Base-by-base conservation (phyloP, 2,113 vertebrate genomes). In the Misgurnus mizolepis region DNA sequence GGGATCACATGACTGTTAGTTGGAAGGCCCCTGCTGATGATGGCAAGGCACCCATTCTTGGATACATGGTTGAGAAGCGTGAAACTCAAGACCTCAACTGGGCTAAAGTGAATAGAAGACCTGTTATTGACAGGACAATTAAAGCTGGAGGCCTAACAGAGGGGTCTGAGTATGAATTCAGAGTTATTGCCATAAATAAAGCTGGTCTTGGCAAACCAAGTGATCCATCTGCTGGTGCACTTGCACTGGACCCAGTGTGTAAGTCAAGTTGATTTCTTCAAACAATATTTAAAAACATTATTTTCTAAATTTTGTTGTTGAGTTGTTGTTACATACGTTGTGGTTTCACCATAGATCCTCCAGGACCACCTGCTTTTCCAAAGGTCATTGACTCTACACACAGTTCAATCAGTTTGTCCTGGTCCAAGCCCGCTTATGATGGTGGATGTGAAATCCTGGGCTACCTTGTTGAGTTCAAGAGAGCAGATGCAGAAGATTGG, bases 191-290 rank as follows among this genome's bases (percentile, higher is more conserved):
- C 0, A 65, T 98, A 67, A 99, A 99, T 89, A 99, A 99, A 87
- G 98, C 98, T 0, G 98, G 98, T 85, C 92, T 94, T 66, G 97
- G 98, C 80, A 98, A 99, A 91, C 97, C 98, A 76, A 99, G 98
- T 0, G 95, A 95, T 50, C 90, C 96, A 4, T 98, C 97, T 78
- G 95, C 92, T 56, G 95, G 95, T 12, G 95, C 88, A 22, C 91
- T 95, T 86, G 97, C 97, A 80, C 89, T 94, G 14, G 98, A 99
- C 89, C 97, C 98, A 62, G 94, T 94, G 86, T 99, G 98, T 99
- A 93, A 96, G 98, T 93, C 27, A 34, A 34, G 55, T 10, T 47
- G 56, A 68, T 11, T 62, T 66, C 64, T 50, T n/a, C 10, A 60
- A 45, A 67, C 58, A 49, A 10, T 34, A 49, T 34, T 58, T 45